These are phyloP conservation scores for Tachystola acroxantha DNA, from an alignment of 2,888 invertebrate genomes.

Conservation along the genomic window DNA sequence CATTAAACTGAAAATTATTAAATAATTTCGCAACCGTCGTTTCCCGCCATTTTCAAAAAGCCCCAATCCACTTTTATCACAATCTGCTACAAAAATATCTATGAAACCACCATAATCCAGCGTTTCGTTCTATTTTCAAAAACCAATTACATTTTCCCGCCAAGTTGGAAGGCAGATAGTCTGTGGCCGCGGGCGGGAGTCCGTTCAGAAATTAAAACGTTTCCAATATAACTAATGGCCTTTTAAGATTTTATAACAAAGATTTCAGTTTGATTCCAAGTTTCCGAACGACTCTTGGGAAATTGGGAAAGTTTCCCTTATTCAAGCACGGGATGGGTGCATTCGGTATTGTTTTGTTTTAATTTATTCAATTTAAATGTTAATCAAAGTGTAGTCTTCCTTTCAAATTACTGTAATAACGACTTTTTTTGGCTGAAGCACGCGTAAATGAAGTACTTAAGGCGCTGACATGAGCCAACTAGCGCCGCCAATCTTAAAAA, in stretches of 20 bases:
- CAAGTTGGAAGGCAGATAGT: constrained; percentile 10
- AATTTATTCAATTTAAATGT: constrained; percentile 6
- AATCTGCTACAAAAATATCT: constrained; percentile 1
- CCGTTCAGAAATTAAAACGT: constrained; percentile 16
- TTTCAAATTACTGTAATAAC: too few relatives aligned
- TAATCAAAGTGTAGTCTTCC: too few relatives aligned
- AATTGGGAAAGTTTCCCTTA: constrained; percentile 30
- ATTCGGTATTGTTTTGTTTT: constrained; percentile 11
- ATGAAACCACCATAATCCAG: constrained; percentile 7
- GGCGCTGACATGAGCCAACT: too few relatives aligned
- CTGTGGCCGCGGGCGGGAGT: constrained; percentile 13
- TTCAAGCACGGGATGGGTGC: constrained; percentile 17
- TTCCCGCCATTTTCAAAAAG: too few relatives aligned
- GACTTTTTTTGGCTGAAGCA: too few relatives aligned
- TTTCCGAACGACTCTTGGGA: constrained; percentile 20
- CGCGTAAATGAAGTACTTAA: too few relatives aligned
- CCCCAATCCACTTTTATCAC: too few relatives aligned
- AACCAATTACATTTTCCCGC: constrained; percentile 33
- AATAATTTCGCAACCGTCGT: too few relatives aligned
- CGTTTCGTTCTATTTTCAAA: constrained; percentile 20
- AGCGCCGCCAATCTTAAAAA: too few relatives aligned
- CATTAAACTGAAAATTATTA: too few relatives aligned
- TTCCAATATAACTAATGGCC: constrained; percentile 17
- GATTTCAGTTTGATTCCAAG: constrained; percentile 13
- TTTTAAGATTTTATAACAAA: constrained; percentile 33